Conservation (phyloP, 1,140 invertebrate species). For the Sycophila sp. region DNA sequence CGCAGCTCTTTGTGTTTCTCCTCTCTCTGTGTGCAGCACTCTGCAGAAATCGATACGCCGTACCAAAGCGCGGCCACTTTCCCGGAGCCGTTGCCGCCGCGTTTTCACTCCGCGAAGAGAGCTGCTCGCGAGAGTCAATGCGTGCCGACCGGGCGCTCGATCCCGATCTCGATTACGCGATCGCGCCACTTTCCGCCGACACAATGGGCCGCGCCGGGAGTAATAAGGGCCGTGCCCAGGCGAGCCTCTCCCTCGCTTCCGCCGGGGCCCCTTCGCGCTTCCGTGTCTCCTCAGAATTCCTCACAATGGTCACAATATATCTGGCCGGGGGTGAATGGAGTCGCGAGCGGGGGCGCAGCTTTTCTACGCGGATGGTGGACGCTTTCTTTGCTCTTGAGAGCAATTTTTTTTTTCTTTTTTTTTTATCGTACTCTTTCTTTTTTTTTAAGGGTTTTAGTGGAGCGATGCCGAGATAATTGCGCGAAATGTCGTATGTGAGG, state of each 20-base stretch:
- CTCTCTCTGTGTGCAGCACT: not conserved
- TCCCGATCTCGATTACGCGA: not conserved
- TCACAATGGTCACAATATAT: not conserved
- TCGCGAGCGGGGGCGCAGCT: not conserved
- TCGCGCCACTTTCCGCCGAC: no score
- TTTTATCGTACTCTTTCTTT: not conserved
- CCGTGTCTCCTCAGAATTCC: not conserved
- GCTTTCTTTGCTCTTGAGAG: not conserved
- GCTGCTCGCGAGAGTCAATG: not conserved
- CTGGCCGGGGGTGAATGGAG: no score
- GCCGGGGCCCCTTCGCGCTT: not conserved
- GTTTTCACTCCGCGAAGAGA: conserved; percentile 12
- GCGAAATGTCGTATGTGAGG: conserved; percentile 29
- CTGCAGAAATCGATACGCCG: conserved; percentile 2
- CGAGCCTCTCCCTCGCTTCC: not conserved
- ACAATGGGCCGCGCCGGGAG: not conserved
- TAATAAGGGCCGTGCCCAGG: not conserved
- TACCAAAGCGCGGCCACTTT: conserved; percentile 1
- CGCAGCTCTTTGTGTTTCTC: not conserved
- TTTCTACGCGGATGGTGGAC: not conserved
- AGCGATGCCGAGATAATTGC: conserved; percentile 21
- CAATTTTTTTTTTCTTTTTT: not conserved
- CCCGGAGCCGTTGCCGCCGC: not conserved
- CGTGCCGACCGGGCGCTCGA: not conserved
- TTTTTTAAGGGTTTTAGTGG: conserved; percentile 11